Conservation (phyloP, 2,888 invertebrate genomes). For the Ganaspis brasiliensis region DNA sequence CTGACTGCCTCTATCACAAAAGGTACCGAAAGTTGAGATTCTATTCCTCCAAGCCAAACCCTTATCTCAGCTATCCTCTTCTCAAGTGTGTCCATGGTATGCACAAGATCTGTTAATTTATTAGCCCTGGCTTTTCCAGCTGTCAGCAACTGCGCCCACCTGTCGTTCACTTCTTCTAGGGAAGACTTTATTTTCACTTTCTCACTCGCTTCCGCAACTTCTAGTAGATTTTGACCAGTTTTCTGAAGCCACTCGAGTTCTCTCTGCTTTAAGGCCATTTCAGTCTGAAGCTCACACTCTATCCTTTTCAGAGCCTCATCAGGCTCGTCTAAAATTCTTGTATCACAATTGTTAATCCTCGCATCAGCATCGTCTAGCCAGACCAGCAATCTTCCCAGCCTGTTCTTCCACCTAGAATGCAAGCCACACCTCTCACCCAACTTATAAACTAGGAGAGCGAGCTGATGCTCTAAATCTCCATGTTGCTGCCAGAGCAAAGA, state of each 20-base stretch:
- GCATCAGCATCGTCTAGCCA: conserved; percentile 88
- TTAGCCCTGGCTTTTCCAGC: conserved; percentile 86
- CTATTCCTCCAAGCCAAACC: conserved; percentile 87
- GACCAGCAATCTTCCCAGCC: conserved; percentile 84
- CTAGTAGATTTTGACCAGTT: conserved; percentile 86
- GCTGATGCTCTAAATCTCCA: conserved; percentile 90
- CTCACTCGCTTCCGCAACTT: conserved; percentile 85
- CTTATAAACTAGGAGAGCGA: conserved; percentile 87
- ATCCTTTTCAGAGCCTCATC: conserved; percentile 88
- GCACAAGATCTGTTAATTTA: conserved; percentile 87
- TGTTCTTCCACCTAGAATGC: conserved; percentile 86
- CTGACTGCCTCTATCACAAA: conserved; percentile 86
- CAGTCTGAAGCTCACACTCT: conserved; percentile 88
- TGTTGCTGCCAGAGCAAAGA: conserved; percentile 91
- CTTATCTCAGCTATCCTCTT: conserved; percentile 87
- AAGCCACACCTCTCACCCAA: conserved; percentile 89
- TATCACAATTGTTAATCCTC: conserved; percentile 75
- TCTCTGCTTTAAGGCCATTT: conserved; percentile 88
- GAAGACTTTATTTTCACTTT: conserved; percentile 83
- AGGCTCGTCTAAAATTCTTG: conserved; percentile 83
- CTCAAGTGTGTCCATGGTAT: conserved; percentile 87
- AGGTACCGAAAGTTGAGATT: conserved; percentile 86
- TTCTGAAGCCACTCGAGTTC: conserved; percentile 90
- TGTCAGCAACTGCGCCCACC: conserved; percentile 87
- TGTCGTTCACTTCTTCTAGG: conserved; percentile 84